Evolutionary conservation across 2,888 invertebrate genomes (phyloP).

Genomic region (Parasteatoda lunata): DNA sequence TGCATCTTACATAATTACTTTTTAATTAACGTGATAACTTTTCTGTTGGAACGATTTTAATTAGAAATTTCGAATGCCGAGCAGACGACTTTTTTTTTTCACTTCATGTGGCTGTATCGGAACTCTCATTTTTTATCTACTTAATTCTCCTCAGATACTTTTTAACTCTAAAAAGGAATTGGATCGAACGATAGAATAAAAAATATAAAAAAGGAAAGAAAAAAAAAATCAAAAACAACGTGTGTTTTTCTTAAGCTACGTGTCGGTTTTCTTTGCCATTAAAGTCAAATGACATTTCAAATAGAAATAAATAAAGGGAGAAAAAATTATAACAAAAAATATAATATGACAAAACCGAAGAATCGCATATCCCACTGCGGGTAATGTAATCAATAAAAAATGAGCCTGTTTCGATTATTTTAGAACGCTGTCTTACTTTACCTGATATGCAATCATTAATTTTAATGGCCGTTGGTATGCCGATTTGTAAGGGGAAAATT

Average conservation of each 20-base stretch:
- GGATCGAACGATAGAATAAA: neutral
- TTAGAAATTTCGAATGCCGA: constrained; percentile 59
- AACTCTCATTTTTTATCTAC: constrained; percentile 6
- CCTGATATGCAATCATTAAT: constrained; percentile 63
- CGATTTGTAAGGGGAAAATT: constrained; percentile 63
- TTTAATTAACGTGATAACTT: constrained; percentile 66
- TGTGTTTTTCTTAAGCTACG: constrained; percentile 42
- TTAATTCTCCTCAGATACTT: constrained; percentile 11
- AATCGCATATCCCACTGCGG: constrained; percentile 14
- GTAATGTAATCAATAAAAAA: constrained; percentile 65
- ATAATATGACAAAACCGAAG: constrained; percentile 18
- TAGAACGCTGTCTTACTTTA: constrained; percentile 52
- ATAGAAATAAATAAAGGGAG: constrained; percentile 34
- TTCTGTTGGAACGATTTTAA: constrained; percentile 58
- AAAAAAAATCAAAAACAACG: constrained; percentile 32
- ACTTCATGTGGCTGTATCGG: neutral
- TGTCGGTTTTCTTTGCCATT: constrained; percentile 55
- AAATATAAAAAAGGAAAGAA: constrained; percentile 5
- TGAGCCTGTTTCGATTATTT: constrained; percentile 52
- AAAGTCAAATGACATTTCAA: constrained; percentile 62
- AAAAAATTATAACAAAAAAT: constrained; percentile 10
- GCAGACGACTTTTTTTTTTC: constrained; percentile 20
- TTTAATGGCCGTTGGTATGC: constrained; percentile 62
- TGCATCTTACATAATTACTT: constrained; percentile 57
- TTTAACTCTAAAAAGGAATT: constrained; percentile 23